Conservation (phyloP, 30 jellyfish, hydroid and myxozoan species). For the Pseudorhiza aurosa region DNA sequence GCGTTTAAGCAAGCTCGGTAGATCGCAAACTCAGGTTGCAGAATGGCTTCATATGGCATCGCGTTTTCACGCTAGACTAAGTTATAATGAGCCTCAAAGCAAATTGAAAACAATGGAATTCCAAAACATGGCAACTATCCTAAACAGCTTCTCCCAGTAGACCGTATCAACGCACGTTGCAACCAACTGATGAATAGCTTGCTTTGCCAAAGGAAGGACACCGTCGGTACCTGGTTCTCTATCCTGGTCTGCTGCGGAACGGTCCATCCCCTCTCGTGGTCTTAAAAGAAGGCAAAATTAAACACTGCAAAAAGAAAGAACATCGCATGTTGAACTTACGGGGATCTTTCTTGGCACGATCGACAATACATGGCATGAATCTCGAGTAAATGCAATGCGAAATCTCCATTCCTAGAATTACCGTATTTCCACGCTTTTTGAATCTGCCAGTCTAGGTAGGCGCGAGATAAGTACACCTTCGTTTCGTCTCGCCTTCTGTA, state of each 20-base stretch:
- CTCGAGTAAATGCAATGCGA: slow-evolving; percentile 61
- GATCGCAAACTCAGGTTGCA: not conserved
- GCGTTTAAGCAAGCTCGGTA: not conserved
- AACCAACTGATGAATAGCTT: too few species aligned
- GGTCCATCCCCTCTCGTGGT: not conserved
- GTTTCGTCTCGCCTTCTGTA: slow-evolving; percentile 75
- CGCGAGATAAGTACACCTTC: slow-evolving; percentile 55
- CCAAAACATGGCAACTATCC: slow-evolving; percentile 9
- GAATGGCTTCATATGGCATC: not conserved
- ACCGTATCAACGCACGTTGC: not conserved
- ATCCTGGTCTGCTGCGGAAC: not conserved
- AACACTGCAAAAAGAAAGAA: not conserved
- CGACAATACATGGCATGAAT: slow-evolving; percentile 61
- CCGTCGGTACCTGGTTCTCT: slow-evolving; percentile 10
- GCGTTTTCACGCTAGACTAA: slow-evolving; percentile 16
- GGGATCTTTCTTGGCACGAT: slow-evolving; percentile 48
- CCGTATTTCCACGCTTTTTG: slow-evolving; percentile 65
- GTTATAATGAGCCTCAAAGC: not conserved
- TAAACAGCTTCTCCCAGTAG: not conserved
- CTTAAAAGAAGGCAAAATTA: not conserved
- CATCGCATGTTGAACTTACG: slow-evolving; percentile 23
- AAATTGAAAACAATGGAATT: slow-evolving; percentile 3
- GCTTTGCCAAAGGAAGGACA: not conserved
- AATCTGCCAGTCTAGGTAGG: slow-evolving; percentile 66
- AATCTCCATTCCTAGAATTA: slow-evolving; percentile 57